phyloP scores from a whole-genome alignment of 2,113 vertebrate genomes.

The Corythaeola cristata region DNA sequence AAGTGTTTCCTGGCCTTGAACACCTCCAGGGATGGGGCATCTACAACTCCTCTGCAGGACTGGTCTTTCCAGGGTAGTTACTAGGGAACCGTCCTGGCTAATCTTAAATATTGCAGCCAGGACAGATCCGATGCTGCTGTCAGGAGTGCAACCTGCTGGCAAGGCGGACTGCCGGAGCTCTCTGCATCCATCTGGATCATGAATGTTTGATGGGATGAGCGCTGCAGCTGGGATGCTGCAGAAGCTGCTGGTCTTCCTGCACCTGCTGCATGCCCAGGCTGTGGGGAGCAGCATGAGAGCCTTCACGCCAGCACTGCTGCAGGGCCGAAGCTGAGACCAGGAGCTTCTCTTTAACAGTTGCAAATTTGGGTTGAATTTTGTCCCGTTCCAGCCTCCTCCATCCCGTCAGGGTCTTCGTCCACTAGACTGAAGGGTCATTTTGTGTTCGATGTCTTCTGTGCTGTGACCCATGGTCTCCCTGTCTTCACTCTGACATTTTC shows the following conservation, averaged over 20 bases:
- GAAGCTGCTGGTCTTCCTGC: background rate
- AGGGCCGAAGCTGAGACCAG: background rate
- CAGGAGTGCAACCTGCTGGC: background rate
- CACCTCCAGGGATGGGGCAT: no score
- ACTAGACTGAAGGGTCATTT: background rate
- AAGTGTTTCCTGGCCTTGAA: background rate
- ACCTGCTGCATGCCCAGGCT: background rate
- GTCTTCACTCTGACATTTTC: background rate
- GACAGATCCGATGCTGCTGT: background rate
- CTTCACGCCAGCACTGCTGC: background rate
- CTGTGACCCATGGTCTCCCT: background rate
- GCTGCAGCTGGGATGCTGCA: background rate
- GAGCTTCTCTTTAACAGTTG: background rate
- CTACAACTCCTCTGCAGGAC: background rate
- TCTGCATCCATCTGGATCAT: background rate
- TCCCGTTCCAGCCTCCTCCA: background rate
- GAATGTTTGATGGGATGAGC: background rate
- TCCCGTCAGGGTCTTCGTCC: background rate
- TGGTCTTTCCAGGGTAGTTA: background rate
- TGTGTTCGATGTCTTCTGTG: background rate
- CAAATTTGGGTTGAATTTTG: background rate
- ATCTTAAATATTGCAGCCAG: background rate
- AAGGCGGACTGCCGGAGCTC: background rate
- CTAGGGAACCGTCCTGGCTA: background rate
- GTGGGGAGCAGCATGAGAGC: fast-evolving